A percentile compares a stretch with the other conserved stretches of the same genome.
phyloP scores from a whole-genome alignment of 1,140 invertebrate genomes.

The Diachasma alloeum region DNA sequence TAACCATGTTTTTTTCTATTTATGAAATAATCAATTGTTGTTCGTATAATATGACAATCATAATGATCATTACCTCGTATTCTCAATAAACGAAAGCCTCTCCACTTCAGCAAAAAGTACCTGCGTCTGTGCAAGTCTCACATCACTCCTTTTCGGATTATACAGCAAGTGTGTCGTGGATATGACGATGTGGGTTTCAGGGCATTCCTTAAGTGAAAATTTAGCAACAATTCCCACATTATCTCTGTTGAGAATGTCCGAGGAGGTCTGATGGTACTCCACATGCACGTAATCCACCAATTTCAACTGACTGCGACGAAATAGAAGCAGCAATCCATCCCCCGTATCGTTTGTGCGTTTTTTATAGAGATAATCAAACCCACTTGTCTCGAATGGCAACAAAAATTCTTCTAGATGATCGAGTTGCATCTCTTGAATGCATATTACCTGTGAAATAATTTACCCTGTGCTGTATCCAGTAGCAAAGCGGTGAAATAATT shows the following conservation, averaged over 20 bases:
- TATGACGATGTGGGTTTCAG: slow-evolving; percentile 72
- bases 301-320: slow-evolving; percentile 49
- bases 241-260: slow-evolving; percentile 78
- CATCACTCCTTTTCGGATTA: slow-evolving; percentile 87
- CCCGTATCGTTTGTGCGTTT: slow-evolving; percentile 59
- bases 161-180: slow-evolving; percentile 95
- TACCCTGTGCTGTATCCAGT: slow-evolving; percentile 5
- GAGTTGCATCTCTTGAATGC: slow-evolving; percentile 88
- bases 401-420: slow-evolving; percentile 75
- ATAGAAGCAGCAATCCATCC: slow-evolving; percentile 56
- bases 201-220: slow-evolving; percentile 67
- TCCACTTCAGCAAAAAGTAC: slow-evolving; percentile 85
- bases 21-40: too few species aligned
- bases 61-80: slow-evolving; percentile 45
- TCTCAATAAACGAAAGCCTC: slow-evolving; percentile 72
- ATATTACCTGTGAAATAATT: slow-evolving; percentile 71
- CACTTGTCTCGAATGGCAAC: slow-evolving; percentile 62
- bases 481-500: too few species aligned
- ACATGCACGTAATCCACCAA: slow-evolving; percentile 59
- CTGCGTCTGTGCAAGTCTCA: slow-evolving; percentile 86
- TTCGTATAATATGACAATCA: background rate
- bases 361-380: slow-evolving; percentile 61
- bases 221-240: slow-evolving; percentile 88
- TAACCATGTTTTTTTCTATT: too few species aligned
- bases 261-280: slow-evolving; percentile 66